A percentile compares a stretch with the other conserved stretches of the same genome.
Evolutionary conservation across 2,797 vertebrate genomes (phyloP).

Genomic region (Bradypus variegatus): DNA sequence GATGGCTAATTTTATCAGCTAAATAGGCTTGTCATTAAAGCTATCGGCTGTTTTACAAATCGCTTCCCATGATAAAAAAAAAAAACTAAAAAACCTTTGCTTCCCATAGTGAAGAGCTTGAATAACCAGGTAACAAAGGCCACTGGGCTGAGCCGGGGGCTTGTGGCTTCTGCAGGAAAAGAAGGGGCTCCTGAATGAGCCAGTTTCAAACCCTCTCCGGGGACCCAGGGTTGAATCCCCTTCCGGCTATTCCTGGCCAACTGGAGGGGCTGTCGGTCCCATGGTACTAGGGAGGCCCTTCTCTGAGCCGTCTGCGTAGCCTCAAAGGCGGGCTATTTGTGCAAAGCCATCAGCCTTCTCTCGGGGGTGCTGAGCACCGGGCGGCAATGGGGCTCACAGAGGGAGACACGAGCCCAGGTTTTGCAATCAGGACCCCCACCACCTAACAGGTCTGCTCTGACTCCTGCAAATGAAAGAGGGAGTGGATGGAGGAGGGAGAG

Average conservation of each 20-base stretch:
- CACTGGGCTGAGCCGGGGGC: background rate
- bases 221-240: background rate
- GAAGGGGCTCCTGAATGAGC: background rate
- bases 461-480: background rate
- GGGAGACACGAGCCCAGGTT: background rate
- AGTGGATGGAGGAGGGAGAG: background rate
- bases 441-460: background rate
- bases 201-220: background rate
- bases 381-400: background rate
- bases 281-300: background rate
- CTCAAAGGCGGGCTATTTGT: background rate
- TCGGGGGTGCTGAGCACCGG: background rate
- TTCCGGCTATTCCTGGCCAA: background rate
- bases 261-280: background rate
- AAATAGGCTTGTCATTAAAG: slow-evolving; percentile 70
- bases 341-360: background rate
- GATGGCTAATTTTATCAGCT: slow-evolving; percentile 71
- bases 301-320: background rate
- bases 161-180: background rate
- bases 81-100: background rate
- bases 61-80: slow-evolving; percentile 58
- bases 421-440: background rate
- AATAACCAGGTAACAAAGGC: slow-evolving; percentile 35
- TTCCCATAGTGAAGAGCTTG: slow-evolving; percentile 43
- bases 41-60: slow-evolving; percentile 70